Evolutionary conservation across 2,888 invertebrate genomes (phyloP).

Genomic region (Tachina lurida): DNA sequence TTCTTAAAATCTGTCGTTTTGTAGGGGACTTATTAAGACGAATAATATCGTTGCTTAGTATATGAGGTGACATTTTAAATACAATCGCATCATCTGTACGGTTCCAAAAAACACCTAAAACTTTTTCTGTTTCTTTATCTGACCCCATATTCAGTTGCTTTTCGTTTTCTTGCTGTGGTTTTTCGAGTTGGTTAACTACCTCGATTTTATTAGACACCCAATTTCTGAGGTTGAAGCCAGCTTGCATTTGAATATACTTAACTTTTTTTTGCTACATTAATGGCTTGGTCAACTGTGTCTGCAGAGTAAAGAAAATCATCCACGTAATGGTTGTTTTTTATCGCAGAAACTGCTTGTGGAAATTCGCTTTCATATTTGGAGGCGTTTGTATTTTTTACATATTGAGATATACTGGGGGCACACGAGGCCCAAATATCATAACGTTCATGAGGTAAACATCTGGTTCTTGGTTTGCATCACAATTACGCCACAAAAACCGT

Average conservation of each 20-base stretch:
- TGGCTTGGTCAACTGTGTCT: constrained; percentile 70
- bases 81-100: constrained; percentile 40
- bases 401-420: constrained; percentile 47
- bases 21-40: constrained; percentile 40
- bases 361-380: constrained; percentile 38
- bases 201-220: constrained; percentile 73
- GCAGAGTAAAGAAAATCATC: constrained; percentile 75
- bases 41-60: constrained; percentile 56
- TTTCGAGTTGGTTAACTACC: constrained; percentile 35
- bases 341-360: constrained; percentile 26
- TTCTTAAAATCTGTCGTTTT: constrained; percentile 64
- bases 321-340: constrained; percentile 73
- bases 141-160: constrained; percentile 18
- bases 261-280: constrained; percentile 72
- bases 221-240: constrained; percentile 68
- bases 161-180: not conserved
- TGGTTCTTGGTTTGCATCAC: constrained; percentile 24
- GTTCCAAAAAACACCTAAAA: constrained; percentile 50
- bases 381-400: constrained; percentile 54
- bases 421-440: constrained; percentile 56
- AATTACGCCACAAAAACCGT: constrained; percentile 43
- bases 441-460: constrained; percentile 51
- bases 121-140: constrained; percentile 39
- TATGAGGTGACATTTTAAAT: constrained; percentile 49
- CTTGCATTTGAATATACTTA: constrained; percentile 53